Evolutionary conservation across 2,888 invertebrate genomes (phyloP).

Genomic region (Epistrophe eligans): DNA sequence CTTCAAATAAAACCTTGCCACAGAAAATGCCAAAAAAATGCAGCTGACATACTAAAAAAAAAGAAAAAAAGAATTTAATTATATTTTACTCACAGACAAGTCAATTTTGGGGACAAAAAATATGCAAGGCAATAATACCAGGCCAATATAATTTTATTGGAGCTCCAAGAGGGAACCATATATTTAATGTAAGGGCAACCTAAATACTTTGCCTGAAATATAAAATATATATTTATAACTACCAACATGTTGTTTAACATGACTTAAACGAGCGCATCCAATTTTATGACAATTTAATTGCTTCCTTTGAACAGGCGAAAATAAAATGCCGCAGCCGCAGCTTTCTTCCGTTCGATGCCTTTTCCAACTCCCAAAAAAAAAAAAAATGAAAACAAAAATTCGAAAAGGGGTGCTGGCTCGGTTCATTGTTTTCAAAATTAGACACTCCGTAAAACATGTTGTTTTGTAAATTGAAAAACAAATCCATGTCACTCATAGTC

Average conservation of each 20-base stretch:
- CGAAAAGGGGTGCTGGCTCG: background rate
- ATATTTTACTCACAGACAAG: constrained; percentile 16
- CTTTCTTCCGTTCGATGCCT: too few species aligned
- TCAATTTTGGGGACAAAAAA: background rate
- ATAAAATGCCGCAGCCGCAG: background rate
- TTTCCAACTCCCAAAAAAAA: background rate
- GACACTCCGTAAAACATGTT: constrained; percentile 50
- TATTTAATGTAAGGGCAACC: background rate
- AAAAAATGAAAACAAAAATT: background rate
- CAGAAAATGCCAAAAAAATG: constrained; percentile 24
- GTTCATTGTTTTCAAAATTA: constrained; percentile 66
- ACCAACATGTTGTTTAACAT: constrained; percentile 70
- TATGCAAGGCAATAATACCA: background rate
- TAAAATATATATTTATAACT: constrained; percentile 35
- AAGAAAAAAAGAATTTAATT: constrained; percentile 68
- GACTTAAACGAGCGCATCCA: constrained; percentile 71
- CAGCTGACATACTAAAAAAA: constrained; percentile 55
- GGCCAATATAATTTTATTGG: constrained; percentile 5
- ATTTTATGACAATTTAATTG: constrained; percentile 76
- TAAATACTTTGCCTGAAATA: constrained; percentile 39
- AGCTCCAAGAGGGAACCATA: background rate
- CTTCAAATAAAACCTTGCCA: constrained; percentile 27
- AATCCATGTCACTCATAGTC: constrained; percentile 62
- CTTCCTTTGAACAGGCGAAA: constrained; percentile 69
- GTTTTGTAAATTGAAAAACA: constrained; percentile 69